Conservation (phyloP, 2,888 invertebrate genomes). For the Aphrophora alni region DNA sequence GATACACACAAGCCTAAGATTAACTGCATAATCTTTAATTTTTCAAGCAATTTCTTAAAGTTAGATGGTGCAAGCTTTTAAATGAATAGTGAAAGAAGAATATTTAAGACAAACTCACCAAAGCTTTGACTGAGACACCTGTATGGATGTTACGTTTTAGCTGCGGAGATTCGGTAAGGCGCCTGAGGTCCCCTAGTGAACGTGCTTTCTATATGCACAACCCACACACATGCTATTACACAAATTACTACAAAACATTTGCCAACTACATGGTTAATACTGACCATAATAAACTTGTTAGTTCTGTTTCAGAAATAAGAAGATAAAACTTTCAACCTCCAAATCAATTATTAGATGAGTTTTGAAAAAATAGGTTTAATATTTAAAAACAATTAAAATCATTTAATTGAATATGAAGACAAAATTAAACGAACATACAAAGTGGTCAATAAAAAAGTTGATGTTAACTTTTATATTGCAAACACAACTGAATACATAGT, state of each 20-base stretch:
- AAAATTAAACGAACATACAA: too few relatives aligned
- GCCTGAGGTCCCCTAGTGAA: conserved; percentile 55
- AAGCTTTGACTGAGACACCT: conserved; percentile 66
- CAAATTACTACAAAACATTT: neutral
- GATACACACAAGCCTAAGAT: too few relatives aligned
- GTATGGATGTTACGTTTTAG: conserved; percentile 58
- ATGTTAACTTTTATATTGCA: too few relatives aligned
- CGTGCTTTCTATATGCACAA: conserved; percentile 60
- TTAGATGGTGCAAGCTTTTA: neutral
- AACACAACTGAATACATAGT: too few relatives aligned
- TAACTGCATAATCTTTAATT: too few relatives aligned
- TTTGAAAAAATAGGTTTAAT: too few relatives aligned
- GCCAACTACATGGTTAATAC: neutral
- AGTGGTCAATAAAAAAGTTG: too few relatives aligned
- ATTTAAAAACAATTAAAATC: too few relatives aligned
- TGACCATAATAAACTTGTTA: neutral
- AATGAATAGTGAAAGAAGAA: neutral
- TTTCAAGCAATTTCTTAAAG: neutral
- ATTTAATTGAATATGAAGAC: too few relatives aligned
- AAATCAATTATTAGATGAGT: neutral
- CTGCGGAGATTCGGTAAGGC: conserved; percentile 38
- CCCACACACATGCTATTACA: conserved; percentile 44
- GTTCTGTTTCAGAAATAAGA: neutral
- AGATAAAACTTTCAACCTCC: neutral
- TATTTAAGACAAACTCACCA: conserved; percentile 61